Conservation (phyloP, 2,113 vertebrate species). For the Ardeotis arabs region DNA sequence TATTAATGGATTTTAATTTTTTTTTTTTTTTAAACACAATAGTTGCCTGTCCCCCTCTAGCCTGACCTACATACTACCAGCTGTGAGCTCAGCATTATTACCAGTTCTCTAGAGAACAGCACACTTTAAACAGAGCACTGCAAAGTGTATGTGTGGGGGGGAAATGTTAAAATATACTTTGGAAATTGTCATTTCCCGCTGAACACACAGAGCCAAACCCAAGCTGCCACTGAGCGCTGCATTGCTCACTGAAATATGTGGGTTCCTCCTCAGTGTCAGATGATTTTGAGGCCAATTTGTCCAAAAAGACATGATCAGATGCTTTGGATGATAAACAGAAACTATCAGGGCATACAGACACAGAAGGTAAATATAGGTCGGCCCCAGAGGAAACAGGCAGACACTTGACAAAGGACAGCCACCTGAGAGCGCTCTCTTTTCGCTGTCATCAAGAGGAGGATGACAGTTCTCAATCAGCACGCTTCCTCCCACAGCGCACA, state of each 20-base stretch:
- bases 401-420: neutral
- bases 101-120: neutral
- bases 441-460: accelerated
- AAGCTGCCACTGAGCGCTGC: neutral
- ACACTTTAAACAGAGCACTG: neutral
- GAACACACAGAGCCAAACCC: neutral
- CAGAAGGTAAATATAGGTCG: accelerated
- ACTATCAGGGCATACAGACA: accelerated
- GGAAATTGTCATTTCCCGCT: neutral
- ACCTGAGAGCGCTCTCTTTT: neutral
- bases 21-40: neutral
- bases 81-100: neutral
- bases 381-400: neutral
- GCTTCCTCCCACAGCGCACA: neutral
- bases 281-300: neutral
- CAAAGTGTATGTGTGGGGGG: neutral
- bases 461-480: neutral
- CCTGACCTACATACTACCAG: neutral
- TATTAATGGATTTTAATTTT: neutral
- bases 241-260: neutral
- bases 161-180: neutral
- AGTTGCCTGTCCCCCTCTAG: neutral
- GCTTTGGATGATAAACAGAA: neutral
- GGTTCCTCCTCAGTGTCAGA: neutral
- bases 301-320: neutral